Percentiles rank a stretch among this genome's conserved stretches.
Conservation (phyloP, 2,113 vertebrate species). For the Psittacula cyanocephala region DNA sequence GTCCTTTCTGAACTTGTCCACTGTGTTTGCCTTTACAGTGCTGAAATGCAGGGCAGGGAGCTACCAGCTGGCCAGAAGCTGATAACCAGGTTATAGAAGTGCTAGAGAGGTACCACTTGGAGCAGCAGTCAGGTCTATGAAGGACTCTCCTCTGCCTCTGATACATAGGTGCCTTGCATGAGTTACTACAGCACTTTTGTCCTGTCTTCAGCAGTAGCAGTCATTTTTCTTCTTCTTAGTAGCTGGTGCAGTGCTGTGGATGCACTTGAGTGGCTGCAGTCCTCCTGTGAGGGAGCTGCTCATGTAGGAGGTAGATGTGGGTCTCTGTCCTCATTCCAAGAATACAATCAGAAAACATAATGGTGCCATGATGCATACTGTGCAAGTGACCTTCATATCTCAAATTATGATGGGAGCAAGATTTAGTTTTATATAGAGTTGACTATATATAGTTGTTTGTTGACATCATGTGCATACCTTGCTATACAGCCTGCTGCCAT, state of each 20-base stretch:
- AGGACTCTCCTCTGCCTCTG: not conserved
- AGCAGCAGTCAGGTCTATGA: not conserved
- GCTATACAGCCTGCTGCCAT: not conserved
- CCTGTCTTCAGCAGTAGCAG: too few species aligned
- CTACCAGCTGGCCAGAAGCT: not conserved
- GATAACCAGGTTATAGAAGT: not conserved
- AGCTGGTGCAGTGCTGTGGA: too few species aligned
- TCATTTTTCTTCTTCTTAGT: too few species aligned
- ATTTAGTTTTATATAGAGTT: not conserved
- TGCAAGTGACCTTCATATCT: not conserved
- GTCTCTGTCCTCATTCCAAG: not conserved
- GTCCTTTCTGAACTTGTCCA: not conserved
- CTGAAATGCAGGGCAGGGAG: not conserved
- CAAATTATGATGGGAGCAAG: not conserved
- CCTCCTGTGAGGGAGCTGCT: not conserved
- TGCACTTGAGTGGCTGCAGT: not conserved
- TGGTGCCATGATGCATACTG: not conserved
- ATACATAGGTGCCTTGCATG: not conserved
- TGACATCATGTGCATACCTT: not conserved
- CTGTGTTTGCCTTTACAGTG: not conserved
- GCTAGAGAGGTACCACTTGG: not conserved
- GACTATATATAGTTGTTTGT: too few species aligned
- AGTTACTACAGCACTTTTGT: not conserved
- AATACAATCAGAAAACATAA: not conserved
- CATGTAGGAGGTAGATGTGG: fast-evolving